Base-by-base conservation (phyloP, 2,888 invertebrate genomes). In the Hecatera dysodea region DNA sequence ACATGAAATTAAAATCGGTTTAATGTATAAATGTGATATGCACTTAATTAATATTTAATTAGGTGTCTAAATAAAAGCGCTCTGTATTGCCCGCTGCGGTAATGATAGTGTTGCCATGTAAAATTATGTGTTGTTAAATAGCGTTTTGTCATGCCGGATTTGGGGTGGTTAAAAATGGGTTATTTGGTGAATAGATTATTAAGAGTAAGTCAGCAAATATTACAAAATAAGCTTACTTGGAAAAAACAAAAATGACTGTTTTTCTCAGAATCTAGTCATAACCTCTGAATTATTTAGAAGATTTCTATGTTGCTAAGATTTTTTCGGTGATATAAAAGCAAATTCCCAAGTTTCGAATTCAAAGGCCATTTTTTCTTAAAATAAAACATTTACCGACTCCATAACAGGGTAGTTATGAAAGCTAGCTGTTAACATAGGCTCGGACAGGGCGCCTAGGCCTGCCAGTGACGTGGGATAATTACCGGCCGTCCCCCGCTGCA, bases 1-100 rank as follows among this genome's bases (percentile, higher is more conserved):
- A 93, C 95, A 94, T 94, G 94, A 95, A 95, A 95, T 96, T 95
- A 95, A 96, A 96, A 96, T 93, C 93, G 90, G 94, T 93, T 95
- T 94, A 93, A 94, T 94, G 94, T 94, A 93, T 94, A 92, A 95
- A 94, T 94, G 94, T 92, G 94, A 94, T 94, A 94, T 94, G 93
- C 93, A 94, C 93, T 95, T 93, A 94, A 95, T 95, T 94, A 94
- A 95, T 95, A 95, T 95, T 95, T 95, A 95, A 95, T 95, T 95
- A 94, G 94, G 94, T 94, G 93, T 93, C 95, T 95, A 95, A 95
- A 95, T 95, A 95, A 95, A 94, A 93, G 93, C 93, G 88, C 81
- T 87, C 84, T 84, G 89, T 85, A 85, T 87, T 88, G 81, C 86
- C 86, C 87, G 83, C 84, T 95, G 93, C 84, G 94, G 94, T 92